Percentiles rank a stretch among this genome's conserved stretches.
Conservation (phyloP, 2,797 vertebrate genomes). For the Distichodus sexfasciatus region DNA sequence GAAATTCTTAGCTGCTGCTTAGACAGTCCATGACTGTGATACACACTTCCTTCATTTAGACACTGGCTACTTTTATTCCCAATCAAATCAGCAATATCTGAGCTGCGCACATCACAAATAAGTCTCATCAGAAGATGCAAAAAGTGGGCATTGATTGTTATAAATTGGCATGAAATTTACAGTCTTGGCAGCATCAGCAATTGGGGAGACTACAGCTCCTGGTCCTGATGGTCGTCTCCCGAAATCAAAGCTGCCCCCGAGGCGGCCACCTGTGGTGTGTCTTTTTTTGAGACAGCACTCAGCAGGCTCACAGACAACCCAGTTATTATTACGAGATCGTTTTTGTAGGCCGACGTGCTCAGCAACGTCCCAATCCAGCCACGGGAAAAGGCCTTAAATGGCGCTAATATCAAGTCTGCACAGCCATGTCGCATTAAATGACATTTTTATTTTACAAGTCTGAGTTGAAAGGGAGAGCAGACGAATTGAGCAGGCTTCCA, state of each 20-base stretch:
- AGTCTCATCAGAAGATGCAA: not conserved
- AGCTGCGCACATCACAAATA: not conserved
- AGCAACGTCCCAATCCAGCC: not conserved
- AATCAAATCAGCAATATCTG: slow-evolving; percentile 2
- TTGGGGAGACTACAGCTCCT: slow-evolving; percentile 13
- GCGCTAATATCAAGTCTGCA: slow-evolving; percentile 3
- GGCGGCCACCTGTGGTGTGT: slow-evolving; percentile 27
- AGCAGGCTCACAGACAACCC: slow-evolving; percentile 8
- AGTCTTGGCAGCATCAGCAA: not conserved
- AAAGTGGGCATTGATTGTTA: slow-evolving; percentile 10
- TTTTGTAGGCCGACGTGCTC: not conserved
- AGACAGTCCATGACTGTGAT: not conserved
- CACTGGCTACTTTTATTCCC: not conserved
- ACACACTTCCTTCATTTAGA: not conserved
- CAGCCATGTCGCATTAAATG: not conserved
- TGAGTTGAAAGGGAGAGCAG: not conserved
- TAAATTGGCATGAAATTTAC: slow-evolving; percentile 5
- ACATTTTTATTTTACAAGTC: slow-evolving; percentile 16
- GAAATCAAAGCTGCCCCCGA: slow-evolving; percentile 55
- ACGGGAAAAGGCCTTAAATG: not conserved
- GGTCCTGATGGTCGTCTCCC: slow-evolving; percentile 17
- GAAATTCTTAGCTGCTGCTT: not conserved
- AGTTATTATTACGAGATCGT: slow-evolving; percentile 15
- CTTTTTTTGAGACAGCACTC: slow-evolving; percentile 23
- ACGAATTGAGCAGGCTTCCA: slow-evolving; percentile 1